Base-by-base conservation (phyloP, 2,888 invertebrate species). In the Lamproptera curius region DNA sequence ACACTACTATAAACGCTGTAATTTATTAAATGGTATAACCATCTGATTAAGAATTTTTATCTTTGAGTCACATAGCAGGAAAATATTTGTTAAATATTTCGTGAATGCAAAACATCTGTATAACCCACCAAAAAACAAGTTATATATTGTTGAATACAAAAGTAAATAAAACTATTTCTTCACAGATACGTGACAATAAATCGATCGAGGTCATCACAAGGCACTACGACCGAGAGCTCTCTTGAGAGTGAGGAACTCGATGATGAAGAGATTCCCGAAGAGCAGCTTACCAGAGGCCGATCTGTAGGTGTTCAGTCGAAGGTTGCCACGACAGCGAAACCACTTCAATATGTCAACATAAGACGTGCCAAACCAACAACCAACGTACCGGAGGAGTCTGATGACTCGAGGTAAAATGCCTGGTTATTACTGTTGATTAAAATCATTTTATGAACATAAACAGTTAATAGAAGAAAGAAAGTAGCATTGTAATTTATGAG, bases 281-380 rank as follows among this genome's bases (percentile, higher is more conserved):
- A 62, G n/a, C 56, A 59, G 2, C 43, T 56, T 2, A 52, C 63
- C 1, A 58, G 71, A 36, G 58, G 67, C 0, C 63, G 77, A 57
- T 53, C 73, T 6, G 67, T 60, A 1, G 73, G 72, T 1, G 37
- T 59, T 1, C 69, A 65, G 10, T 46, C 59, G n/a, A 65, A 61
- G 3, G 63, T 70, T 0, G 74, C 68, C 8, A 76, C 80, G 13
- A 78, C 81, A 1, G 62, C 76, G 6, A 89, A 85, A 6, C 75
- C 81, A 11, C 61, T 89, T 42, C 91, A 94, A 54, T 95, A 95
- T 60, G 92, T 93, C 0, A 94, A 92, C 44, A 93, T 94, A 17
- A 81, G 92, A 38, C 86, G 95, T 51, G 89, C 91, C 0, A 88
- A 90, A 59, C 92, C 91, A 10, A 81, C 89, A 0, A 87, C 61